phyloP scores from a whole-genome alignment of 1,140 invertebrate genomes.

The Bicyclus anynana region DNA sequence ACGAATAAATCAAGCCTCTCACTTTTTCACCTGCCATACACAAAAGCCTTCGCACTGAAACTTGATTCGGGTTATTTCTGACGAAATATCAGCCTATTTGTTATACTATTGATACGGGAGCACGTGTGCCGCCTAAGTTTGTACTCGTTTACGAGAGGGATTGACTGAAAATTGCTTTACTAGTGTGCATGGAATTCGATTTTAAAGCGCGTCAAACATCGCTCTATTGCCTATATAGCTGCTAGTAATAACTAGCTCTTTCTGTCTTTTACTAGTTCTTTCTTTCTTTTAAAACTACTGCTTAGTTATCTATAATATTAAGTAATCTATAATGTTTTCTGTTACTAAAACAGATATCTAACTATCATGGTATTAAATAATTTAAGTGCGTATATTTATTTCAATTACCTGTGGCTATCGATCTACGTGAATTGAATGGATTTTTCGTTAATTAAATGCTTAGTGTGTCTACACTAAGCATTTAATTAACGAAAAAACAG shows the following conservation, averaged over 20 bases:
- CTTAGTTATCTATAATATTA: too few relatives aligned
- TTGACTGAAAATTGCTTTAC: constrained; percentile 69
- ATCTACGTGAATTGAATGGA: too few relatives aligned
- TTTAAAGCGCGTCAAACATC: constrained; percentile 38
- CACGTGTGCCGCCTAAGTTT: constrained; percentile 69
- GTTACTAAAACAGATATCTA: too few relatives aligned
- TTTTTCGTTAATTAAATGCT: too few relatives aligned
- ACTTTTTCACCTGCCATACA: constrained; percentile 77
- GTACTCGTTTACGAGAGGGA: constrained; percentile 70
- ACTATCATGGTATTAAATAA: too few relatives aligned
- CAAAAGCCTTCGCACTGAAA: constrained; percentile 74
- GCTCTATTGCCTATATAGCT: constrained; percentile 21
- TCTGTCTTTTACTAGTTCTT: background rate
- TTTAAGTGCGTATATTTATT: too few relatives aligned
- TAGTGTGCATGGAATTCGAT: constrained; percentile 66
- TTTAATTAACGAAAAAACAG: too few relatives aligned
- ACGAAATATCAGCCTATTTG: constrained; percentile 76
- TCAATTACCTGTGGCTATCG: too few relatives aligned
- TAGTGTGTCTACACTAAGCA: too few relatives aligned
- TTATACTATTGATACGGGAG: constrained; percentile 74
- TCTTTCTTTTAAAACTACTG: too few relatives aligned
- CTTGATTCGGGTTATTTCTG: constrained; percentile 77
- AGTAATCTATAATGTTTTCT: too few relatives aligned
- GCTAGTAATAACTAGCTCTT: background rate
- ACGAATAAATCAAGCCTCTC: constrained; percentile 73